Evolutionary conservation across 2,888 invertebrate species (phyloP).

Genomic region (Ethmia dodecea): DNA sequence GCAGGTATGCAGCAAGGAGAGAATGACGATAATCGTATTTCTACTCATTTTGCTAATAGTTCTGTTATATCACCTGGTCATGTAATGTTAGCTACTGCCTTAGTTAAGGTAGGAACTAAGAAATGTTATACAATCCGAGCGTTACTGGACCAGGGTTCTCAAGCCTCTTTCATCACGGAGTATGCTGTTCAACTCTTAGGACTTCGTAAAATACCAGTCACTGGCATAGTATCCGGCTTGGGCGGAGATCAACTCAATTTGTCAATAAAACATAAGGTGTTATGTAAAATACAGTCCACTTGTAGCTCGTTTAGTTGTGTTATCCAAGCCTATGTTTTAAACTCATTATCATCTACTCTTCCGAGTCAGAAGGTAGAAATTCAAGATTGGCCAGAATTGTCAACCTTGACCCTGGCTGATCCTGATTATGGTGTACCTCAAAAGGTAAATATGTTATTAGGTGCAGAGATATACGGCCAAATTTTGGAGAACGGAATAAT

Average conservation of each 20-base stretch:
- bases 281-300: too few species aligned
- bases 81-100: not conserved
- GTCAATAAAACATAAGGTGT: too few species aligned
- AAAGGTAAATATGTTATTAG: conserved; percentile 16
- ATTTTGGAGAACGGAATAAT: conserved; percentile 15
- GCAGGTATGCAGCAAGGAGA: not conserved
- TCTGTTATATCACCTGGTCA: not conserved
- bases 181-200: not conserved
- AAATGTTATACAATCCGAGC: conserved; percentile 12
- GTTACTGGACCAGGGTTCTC: conserved; percentile 3
- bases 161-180: not conserved
- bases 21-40: not conserved
- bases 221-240: not conserved
- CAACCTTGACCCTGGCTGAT: conserved; percentile 8
- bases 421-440: conserved; percentile 7
- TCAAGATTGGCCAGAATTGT: not conserved
- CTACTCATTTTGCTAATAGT: not conserved
- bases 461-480: conserved; percentile 9
- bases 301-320: too few species aligned
- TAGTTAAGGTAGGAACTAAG: not conserved
- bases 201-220: not conserved
- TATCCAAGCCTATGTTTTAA: too few species aligned
- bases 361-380: too few species aligned
- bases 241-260: too few species aligned
- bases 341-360: too few species aligned